These are phyloP conservation scores for Andrena minutula DNA, from an alignment of 2,888 invertebrate species.

Conservation along the genomic window DNA sequence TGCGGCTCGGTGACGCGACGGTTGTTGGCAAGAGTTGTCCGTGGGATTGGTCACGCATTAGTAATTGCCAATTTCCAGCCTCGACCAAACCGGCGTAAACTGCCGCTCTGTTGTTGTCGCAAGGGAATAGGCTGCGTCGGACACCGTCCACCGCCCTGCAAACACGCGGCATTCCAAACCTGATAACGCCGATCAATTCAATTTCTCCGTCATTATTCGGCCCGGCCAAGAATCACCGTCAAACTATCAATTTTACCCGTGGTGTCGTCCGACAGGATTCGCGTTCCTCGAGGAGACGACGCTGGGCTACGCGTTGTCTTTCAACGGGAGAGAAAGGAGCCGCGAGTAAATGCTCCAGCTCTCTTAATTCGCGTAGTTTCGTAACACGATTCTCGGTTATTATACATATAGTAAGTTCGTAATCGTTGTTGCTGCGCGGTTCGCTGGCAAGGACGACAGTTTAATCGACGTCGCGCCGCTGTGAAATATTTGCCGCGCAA, in stretches of 20 bases:
- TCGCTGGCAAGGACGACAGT: not conserved
- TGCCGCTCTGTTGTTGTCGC: slow-evolving; percentile 61
- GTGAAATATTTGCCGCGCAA: slow-evolving; percentile 29
- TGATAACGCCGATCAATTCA: slow-evolving; percentile 65
- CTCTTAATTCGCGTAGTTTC: not conserved
- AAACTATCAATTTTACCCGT: slow-evolving; percentile 34
- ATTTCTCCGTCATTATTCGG: slow-evolving; percentile 66
- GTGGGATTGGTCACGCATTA: slow-evolving; percentile 72
- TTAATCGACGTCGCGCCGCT: slow-evolving; percentile 17
- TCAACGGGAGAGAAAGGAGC: no score
- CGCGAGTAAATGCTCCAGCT: not conserved
- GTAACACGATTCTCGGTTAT: not conserved
- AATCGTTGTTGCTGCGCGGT: not conserved
- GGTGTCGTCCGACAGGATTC: not conserved
- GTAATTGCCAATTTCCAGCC: slow-evolving; percentile 74
- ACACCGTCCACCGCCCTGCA: slow-evolving; percentile 63
- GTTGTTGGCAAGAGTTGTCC: slow-evolving; percentile 59
- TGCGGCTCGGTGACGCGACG: slow-evolving; percentile 45
- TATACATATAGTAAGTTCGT: not conserved
- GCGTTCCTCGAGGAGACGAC: not conserved
- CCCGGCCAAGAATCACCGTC: slow-evolving; percentile 26
- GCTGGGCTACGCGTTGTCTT: not conserved
- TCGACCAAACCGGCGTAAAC: slow-evolving; percentile 67
- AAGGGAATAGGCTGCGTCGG: slow-evolving; percentile 65
- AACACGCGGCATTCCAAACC: slow-evolving; percentile 63